Evolutionary conservation across 2,888 invertebrate genomes (phyloP), one percentile per base, ranked within the genome.

Genomic region (Sarcophaga carnaria): DNA sequence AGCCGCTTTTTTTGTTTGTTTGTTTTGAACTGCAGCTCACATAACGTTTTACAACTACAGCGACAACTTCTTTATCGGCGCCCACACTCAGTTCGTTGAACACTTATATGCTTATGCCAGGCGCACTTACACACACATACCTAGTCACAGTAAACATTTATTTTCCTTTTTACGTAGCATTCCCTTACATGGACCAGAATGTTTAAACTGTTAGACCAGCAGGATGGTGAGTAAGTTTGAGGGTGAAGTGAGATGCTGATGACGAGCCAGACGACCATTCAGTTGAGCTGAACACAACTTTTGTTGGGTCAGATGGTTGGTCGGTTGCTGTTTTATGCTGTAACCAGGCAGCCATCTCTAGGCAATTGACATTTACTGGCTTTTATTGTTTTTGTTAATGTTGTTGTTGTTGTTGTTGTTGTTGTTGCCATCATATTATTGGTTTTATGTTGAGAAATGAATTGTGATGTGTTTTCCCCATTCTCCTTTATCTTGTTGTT

Each of bases 361-460:
- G 84, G 71, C 80, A 85, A 80, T 85, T 85, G 80, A 76, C 80
- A 85, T 80, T 85, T 77, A 80, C 71, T 76, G 84, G 71, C 84
- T 76, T 83, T 83, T 80, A 76, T 80, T 76, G 54, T 54, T 70
- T 66, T 60, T 63, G 27, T 54, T 17, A 22, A 4, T 10, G 37
- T 37, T 37, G 37, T 59, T 37, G 37, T 37, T 66, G n/a, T 62
- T 62, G 60, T 47, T 25, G 63, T 25, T 74, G 47, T 27, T 70
- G 25, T 64, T 25, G n/a, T 45, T 66, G 45, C 22, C 17, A 12
- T 76, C n/a, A 63, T 64, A 60, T 54, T 54, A 54, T 54, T 54
- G 17, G 54, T 54, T 54, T 54, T 54, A 4, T 12, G 17, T 54
- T 54, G 54, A 14, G 17, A 17, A 12, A 54, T 54, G 17, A 54